Evolutionary conservation across 2,113 vertebrate genomes (phyloP).

Genomic region (Paraplagusia blochii): DNA sequence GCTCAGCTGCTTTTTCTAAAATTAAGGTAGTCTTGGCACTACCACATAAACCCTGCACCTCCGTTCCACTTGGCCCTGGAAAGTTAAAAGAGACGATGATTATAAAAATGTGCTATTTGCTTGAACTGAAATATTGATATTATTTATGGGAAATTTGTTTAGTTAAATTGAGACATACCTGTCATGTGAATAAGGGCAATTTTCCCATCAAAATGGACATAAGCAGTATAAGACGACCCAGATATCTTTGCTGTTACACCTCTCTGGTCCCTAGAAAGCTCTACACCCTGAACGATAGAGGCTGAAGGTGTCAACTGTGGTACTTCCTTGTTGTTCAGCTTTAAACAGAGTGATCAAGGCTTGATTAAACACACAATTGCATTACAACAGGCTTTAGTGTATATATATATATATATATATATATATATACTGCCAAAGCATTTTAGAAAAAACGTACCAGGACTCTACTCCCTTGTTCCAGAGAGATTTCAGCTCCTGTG

Average conservation of each 20-base stretch:
- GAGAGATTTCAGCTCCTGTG: slow-evolving; percentile 7
- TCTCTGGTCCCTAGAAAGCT: slow-evolving; percentile 9
- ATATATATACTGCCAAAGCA: too few species aligned
- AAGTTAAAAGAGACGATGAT: background rate
- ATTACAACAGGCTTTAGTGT: too few species aligned
- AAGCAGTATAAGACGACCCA: background rate
- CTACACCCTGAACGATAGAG: slow-evolving; percentile 20
- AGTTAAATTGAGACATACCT: slow-evolving; percentile 4
- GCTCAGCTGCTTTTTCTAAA: slow-evolving; percentile 8
- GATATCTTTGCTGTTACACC: slow-evolving; percentile 27
- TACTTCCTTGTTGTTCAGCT: slow-evolving; percentile 12
- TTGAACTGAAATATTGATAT: too few species aligned
- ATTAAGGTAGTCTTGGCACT: background rate
- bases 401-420: too few species aligned
- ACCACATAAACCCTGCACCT: slow-evolving; percentile 33
- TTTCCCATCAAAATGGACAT: slow-evolving; percentile 34
- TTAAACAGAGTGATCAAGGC: background rate
- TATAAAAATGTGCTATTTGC: too few species aligned
- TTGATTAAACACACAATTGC: background rate
- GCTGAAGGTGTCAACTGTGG: background rate
- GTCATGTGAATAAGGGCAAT: slow-evolving; percentile 16
- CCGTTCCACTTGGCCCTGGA: slow-evolving; percentile 4
- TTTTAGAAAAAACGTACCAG: slow-evolving; percentile 11
- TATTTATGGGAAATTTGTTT: background rate
- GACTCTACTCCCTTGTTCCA: slow-evolving; percentile 36